Evolutionary conservation across 2,797 vertebrate species (phyloP), one percentile per base, ranked within the genome.

Genomic region (Microctenopoma steveboyesi): DNA sequence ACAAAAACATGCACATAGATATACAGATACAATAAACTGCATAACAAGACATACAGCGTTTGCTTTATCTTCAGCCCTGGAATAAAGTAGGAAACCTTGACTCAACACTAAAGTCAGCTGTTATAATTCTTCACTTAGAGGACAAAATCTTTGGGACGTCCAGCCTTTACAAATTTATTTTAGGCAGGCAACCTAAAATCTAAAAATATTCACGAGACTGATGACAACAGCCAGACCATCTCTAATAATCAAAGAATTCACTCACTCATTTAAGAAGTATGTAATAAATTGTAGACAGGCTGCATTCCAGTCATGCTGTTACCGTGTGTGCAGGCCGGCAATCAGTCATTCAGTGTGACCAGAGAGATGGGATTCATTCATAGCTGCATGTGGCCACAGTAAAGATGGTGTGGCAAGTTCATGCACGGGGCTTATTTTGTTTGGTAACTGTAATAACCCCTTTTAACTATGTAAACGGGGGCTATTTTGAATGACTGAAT

Each of bases 271-370:
- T 27, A 45, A 59, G 35, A 83, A 67, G 25, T 51, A 66, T 69
- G 59, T 42, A 27, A 16, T 15, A 25, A 33, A 13, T 42, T 33
- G 50, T 35, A 2, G 27, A 64, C 46, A 60, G 47, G 35, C 60
- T 64, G 16, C 83, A 84, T 89, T 85, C 79, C 76, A 62, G 16
- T 22, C 16, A 4, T 42, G 48, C 28, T 78, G 35, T 9, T 7
- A 10, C 16, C 54, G 9, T 54, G 54, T 45, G 27, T 13, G 42
- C 51, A 35, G 28, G 18, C 15, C 25, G 28, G 40, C 14, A 69
- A 47, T 35, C 7, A 22, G 16, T 51, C 16, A 46, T 16, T 69
- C 15, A 25, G 5, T n/a, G 2, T 9, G 25, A 28, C 15, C n/a
- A 9, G 60, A 27, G 28, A 66, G 70, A 56, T 53, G 43, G 40